Base-by-base conservation (phyloP, 1,140 invertebrate species). In the Tribolium castaneum region DNA sequence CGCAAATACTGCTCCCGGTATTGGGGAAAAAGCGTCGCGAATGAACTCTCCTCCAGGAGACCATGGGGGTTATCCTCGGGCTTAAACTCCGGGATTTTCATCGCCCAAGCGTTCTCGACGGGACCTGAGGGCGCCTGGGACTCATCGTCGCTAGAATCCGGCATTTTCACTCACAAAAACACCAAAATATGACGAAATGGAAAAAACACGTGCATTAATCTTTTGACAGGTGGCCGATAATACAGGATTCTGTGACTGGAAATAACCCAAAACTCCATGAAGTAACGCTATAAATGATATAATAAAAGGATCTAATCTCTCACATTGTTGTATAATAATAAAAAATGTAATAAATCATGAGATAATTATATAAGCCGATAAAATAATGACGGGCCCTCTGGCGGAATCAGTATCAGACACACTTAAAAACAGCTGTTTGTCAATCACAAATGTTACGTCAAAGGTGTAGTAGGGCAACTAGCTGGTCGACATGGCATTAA, bases 1-100 rank as follows among this genome's bases (percentile, higher is more conserved):
- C 94, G 93, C 10, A 99, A 86, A 87, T 99, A 99, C 83, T 97
- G 94, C 88, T 99, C 99, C 75, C 98, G 90, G 86, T 99, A 99
- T 87, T 96, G 91, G 3, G 92, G 92, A 86, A 92, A 92, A 13
- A 92, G 84, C 14, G 91, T 85, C 90, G 99, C 87, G 89, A 92
- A 91, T 82, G 92, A 90, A 84, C 91, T 92, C 87, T 92, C 92
- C 86, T 92, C 92, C 54, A 92, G 78, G 39, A 91, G 84, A 1
- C 95, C 94, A 90, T 95, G 91, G 80, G 94, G 96, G 88, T 98
- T 99, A 86, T 99, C 94, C 85, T 97, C 93, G 30, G 92, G 92
- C 71, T 92, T 95, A 85, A 99, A 99, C 84, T 92, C 90, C 1
- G 96, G 96, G 78, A 98, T 94, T 91, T 97, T 96, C 89, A 97